phyloP scores from a whole-genome alignment of 1,140 invertebrate species.

The Listronotus bonariensis region DNA sequence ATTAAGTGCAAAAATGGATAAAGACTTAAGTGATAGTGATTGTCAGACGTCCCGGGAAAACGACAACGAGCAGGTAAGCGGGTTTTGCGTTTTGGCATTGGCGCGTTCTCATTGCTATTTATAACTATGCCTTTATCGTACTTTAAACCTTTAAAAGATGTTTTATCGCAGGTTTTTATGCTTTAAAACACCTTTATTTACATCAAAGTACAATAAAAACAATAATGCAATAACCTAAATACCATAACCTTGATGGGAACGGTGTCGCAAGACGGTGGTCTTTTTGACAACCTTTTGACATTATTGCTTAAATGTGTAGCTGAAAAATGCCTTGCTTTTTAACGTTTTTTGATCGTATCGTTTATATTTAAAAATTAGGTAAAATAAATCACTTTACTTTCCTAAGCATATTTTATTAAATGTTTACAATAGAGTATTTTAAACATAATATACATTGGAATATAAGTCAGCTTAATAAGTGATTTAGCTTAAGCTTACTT shows the following conservation, averaged over 20 bases:
- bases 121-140: conserved; percentile 38
- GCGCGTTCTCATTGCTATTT: conserved; percentile 49
- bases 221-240: conserved; percentile 8
- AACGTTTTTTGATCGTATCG: too few relatives aligned
- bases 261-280: conserved; percentile 14
- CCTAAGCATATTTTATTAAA: too few relatives aligned
- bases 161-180: neutral
- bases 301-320: neutral
- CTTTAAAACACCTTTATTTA: neutral
- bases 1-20: conserved; percentile 44
- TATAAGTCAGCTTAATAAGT: too few relatives aligned
- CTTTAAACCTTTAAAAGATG: conserved; percentile 10
- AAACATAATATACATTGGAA: too few relatives aligned
- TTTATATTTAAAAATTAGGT: too few relatives aligned
- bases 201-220: neutral
- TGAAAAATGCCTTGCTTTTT: neutral
- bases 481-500: too few relatives aligned
- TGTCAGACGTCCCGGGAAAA: conserved; percentile 32
- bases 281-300: conserved; percentile 7
- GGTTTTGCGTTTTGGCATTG: conserved; percentile 43
- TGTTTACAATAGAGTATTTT: too few relatives aligned
- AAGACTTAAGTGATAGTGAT: conserved; percentile 41
- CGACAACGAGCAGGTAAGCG: conserved; percentile 43
- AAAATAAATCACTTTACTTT: too few relatives aligned
- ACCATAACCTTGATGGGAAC: conserved; percentile 23